These are phyloP conservation scores for Cuculus canorus DNA, from an alignment of 2,797 vertebrate species.

Conservation along the genomic window DNA sequence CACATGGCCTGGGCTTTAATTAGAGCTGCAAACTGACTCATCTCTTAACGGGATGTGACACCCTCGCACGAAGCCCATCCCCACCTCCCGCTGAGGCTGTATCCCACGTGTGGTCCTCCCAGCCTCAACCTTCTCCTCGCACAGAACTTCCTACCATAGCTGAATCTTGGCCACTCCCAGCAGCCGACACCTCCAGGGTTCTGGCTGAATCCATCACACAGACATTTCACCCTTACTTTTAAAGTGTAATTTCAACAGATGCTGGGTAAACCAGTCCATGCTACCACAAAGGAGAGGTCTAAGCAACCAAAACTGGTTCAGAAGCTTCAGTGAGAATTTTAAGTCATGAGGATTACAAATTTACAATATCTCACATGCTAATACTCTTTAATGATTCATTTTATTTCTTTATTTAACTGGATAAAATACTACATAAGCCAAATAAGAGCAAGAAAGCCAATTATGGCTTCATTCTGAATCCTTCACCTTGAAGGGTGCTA, in stretches of 20 bases:
- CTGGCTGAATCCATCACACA: background rate
- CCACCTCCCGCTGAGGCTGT: background rate
- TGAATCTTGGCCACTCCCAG: background rate
- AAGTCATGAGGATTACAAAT: background rate
- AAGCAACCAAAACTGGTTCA: background rate
- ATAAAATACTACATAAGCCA: background rate
- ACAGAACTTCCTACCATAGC: background rate
- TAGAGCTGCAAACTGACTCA: constrained; percentile 15
- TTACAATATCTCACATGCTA: background rate
- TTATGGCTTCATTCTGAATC: background rate
- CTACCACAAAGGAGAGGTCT: background rate
- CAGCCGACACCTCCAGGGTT: background rate
- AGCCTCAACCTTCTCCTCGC: background rate
- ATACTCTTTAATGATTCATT: background rate
- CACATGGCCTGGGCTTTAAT: background rate
- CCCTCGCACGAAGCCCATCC: background rate
- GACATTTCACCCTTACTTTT: background rate
- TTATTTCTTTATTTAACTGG: background rate
- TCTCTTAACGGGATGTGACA: background rate
- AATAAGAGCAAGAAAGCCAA: background rate
- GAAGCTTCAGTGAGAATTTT: background rate
- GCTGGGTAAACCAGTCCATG: background rate
- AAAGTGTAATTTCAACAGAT: background rate
- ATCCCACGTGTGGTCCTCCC: background rate
- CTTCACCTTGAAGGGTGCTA: background rate